Evolutionary conservation across 2,797 vertebrate genomes (phyloP), one percentile per base, ranked within the genome.

Genomic region (Hemibagrus guttatus): DNA sequence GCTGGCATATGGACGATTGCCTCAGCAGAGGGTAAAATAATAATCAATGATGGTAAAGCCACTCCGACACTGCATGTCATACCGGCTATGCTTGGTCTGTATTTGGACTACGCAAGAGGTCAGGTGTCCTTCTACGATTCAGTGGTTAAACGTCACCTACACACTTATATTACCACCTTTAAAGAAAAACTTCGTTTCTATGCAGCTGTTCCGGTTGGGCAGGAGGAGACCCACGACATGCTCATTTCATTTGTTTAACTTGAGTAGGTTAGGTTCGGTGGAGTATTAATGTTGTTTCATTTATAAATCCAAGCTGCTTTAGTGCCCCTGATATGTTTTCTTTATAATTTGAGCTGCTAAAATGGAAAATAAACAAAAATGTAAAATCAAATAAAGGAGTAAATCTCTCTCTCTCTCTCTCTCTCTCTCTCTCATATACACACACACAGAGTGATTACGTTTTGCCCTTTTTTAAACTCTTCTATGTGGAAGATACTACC

Each of bases 51-150:
- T 21, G 74, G 82, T 35, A 61, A 71, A n/a, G 63, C 54, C 39
- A 71, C 6, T 59, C 35, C 54, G 6, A 80, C 82, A 35, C 11
- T 6, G 28, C 39, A 80, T 28, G 14, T 19, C 64, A 72, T 26
- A 0, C 86, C 75, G 14, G 16, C 71, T 52, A 39, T 4, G 28
- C 75, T 87, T 6, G 64, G 74, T 17, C 46, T 87, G 64, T 87
- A 87, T 58, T 56, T 87, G 42, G 82, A 84, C 75, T 84, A 84
- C 42, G 2, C 23, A 39, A 64, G 13, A 35, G 82, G 75, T 54
- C 86, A 87, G 49, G 75, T 87, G 75, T 87, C 86, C 75, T 84
- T 87, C 42, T 87, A 87, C 11, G 42, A 84, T 42, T 19, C 42
- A 2, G 54, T 54, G 54, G 12, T 35, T 52, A 80, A 28, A 81